Base-by-base conservation (phyloP, 2,888 invertebrate species). In the Sarcophaga caerulescens region DNA sequence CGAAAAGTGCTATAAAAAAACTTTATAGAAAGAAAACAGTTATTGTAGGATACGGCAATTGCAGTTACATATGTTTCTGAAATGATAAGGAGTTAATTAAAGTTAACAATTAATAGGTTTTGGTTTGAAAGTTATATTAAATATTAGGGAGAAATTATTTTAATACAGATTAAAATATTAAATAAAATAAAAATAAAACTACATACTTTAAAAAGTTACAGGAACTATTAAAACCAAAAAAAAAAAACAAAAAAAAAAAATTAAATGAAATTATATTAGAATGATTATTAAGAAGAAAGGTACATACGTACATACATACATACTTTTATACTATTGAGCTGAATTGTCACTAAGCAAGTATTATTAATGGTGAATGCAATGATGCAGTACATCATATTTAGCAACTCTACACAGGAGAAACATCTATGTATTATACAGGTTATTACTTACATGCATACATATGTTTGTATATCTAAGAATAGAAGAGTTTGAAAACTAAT, bases 41-140 rank as follows among this genome's bases (percentile, higher is more conserved):
- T 35, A 35, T 10, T 35, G 35, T 35, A 35, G 35, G 35, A 35
- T 35, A 35, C 8, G 35, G 35, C 35, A 35, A 35, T 35, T 35
- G 35, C 35, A 70, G 23, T 12, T 74, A 23, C 59, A 19, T 60
- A 62, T 75, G n/a, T 45, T 75, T 81, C 35, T n/a, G 45, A 47
- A 25, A 66, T 60, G 11, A 65, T 47, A 69, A 69, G 63, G 52
- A 71, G n/a, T 75, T 79, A 78, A 66, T 62, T 52, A 68, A 44
- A 79, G 82, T 85, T 82, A 76, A 78, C 78, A 81, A 25, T 52
- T 62, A 70, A 71, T 75, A 59, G 19, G 68, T 35, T 84, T 80
- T 69, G 52, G 69, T 65, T 35, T 35, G 19, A n/a, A 17, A 47
- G 11, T 70, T 62, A 6, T 77, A 52, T 74, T 12, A 44, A 19